These are phyloP conservation scores for Sus cebifrons DNA, from an alignment of 2,797 vertebrate genomes.

Conservation along the genomic window DNA sequence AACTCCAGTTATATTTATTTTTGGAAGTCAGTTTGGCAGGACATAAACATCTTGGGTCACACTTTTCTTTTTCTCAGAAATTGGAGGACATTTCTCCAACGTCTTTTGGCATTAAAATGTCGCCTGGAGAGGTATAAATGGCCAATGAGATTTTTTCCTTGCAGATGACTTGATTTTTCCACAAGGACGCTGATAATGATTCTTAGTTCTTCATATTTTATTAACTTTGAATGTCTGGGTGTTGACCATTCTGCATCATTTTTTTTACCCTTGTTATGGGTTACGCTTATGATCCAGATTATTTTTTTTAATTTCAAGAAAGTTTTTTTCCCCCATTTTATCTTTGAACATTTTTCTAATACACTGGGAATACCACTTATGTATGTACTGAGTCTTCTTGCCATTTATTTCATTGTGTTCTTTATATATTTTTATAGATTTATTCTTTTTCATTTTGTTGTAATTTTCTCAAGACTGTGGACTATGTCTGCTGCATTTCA, in stretches of 20 bases:
- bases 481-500: neutral
- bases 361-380: neutral
- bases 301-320: neutral
- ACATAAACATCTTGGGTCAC: neutral
- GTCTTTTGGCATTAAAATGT: neutral
- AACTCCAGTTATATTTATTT: neutral
- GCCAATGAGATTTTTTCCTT: neutral
- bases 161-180: neutral
- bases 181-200: neutral
- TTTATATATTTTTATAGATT: neutral
- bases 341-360: neutral
- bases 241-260: neutral
- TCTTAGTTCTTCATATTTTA: constrained; percentile 16
- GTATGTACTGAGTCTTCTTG: neutral
- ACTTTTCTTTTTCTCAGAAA: neutral
- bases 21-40: neutral
- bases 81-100: neutral
- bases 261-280: neutral
- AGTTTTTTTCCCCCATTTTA: neutral
- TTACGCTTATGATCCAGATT: neutral
- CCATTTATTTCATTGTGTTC: neutral
- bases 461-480: neutral
- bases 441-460: neutral
- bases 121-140: neutral
- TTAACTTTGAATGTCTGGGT: neutral